A percentile compares a stretch with the other conserved stretches of the same genome.
phyloP scores from a whole-genome alignment of 2,797 vertebrate genomes.

The Karalla daura region DNA sequence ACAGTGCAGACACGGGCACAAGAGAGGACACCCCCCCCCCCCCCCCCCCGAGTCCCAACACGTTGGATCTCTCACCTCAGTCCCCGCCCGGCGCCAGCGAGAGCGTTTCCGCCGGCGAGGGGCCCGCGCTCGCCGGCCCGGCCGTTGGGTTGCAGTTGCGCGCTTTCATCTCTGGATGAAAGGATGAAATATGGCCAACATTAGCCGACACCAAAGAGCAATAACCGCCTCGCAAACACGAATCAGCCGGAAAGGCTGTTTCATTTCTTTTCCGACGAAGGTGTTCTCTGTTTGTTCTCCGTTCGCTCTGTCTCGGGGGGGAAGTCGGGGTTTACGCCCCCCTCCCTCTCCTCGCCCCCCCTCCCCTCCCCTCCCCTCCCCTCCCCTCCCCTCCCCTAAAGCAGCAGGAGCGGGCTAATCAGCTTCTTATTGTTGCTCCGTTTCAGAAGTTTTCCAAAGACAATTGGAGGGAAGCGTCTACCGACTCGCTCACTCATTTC shows the following conservation, averaged over 20 bases:
- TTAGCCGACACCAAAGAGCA: slow-evolving; percentile 66
- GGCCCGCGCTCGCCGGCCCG: slow-evolving; percentile 31
- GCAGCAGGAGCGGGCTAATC: too few species aligned
- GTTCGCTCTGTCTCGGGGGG: slow-evolving; percentile 37
- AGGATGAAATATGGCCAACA: slow-evolving; percentile 62
- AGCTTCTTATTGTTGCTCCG: slow-evolving; percentile 32
- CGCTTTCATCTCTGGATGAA: slow-evolving; percentile 69
- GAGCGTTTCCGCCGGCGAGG: slow-evolving; percentile 25
- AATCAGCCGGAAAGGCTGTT: slow-evolving; percentile 58
- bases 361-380: too few species aligned
- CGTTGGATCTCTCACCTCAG: background rate
- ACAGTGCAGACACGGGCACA: background rate
- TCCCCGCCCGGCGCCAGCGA: too few species aligned
- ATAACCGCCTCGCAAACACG: slow-evolving; percentile 52
- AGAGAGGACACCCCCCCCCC: too few species aligned
- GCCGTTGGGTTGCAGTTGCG: slow-evolving; percentile 56
- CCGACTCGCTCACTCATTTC: slow-evolving; percentile 6
- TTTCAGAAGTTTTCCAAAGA: slow-evolving; percentile 47
- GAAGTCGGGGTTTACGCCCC: slow-evolving; percentile 28
- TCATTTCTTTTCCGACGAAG: slow-evolving; percentile 23
- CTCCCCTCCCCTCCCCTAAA: too few species aligned
- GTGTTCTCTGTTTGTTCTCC: slow-evolving; percentile 29
- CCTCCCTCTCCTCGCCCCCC: too few species aligned
- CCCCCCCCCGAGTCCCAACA: background rate
- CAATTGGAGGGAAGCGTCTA: slow-evolving; percentile 9